These are phyloP conservation scores for Catamblyrhynchus diadema DNA, from an alignment of 2,797 vertebrate genomes.

Conservation along the genomic window DNA sequence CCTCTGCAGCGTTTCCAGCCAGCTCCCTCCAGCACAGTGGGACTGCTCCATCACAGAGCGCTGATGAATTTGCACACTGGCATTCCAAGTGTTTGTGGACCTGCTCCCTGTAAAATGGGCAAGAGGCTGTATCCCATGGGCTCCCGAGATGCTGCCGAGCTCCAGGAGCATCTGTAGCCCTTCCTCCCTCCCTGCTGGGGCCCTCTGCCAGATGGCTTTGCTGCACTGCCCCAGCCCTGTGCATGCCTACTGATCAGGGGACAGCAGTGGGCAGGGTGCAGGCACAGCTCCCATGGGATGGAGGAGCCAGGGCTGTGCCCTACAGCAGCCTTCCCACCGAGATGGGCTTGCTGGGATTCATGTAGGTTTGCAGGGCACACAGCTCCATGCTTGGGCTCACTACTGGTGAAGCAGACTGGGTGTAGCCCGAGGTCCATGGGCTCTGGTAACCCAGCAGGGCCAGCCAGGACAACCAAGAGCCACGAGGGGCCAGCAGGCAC, in stretches of 20 bases:
- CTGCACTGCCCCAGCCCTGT: background rate
- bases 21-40: background rate
- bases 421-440: background rate
- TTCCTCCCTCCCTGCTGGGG: background rate
- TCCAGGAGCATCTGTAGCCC: background rate
- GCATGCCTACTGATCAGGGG: fast-evolving
- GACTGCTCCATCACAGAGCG: fast-evolving
- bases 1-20: background rate
- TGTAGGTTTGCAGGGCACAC: fast-evolving
- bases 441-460: background rate
- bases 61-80: background rate
- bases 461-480: background rate
- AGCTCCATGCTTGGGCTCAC: fast-evolving
- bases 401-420: background rate
- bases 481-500: background rate
- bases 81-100: background rate
- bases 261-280: background rate
- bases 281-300: fast-evolving
- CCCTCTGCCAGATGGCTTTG: background rate
- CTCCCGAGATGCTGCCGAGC: fast-evolving
- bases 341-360: fast-evolving
- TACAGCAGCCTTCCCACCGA: background rate
- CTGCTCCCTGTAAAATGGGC: background rate
- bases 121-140: background rate
- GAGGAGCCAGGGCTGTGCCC: background rate